phyloP scores from a whole-genome alignment of 2,888 invertebrate genomes.

The Apamea monoglypha region DNA sequence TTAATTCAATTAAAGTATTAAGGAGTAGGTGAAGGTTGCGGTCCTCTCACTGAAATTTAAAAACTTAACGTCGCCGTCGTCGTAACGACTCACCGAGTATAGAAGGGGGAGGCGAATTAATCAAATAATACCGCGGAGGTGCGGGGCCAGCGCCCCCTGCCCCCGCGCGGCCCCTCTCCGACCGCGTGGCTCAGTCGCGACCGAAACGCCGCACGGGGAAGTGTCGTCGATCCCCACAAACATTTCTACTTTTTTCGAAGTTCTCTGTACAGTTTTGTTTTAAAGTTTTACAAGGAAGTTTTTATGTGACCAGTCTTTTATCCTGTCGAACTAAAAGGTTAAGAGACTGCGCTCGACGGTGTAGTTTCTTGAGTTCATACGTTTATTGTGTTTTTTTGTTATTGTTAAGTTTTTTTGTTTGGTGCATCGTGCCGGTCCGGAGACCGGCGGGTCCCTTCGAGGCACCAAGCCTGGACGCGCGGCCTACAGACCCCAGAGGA shows the following conservation, averaged over 20 bases:
- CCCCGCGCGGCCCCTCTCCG: slow-evolving; percentile 77
- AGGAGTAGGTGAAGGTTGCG: slow-evolving; percentile 89
- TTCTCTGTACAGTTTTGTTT: slow-evolving; percentile 88
- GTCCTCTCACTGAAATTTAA: slow-evolving; percentile 88
- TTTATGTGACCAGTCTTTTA: slow-evolving; percentile 84
- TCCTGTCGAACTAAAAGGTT: slow-evolving; percentile 82
- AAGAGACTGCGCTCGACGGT: slow-evolving; percentile 83
- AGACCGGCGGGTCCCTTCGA: slow-evolving; percentile 86
- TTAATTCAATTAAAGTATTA: slow-evolving; percentile 89
- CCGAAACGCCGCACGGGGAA: slow-evolving; percentile 86
- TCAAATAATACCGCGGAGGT: slow-evolving; percentile 90
- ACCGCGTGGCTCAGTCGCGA: slow-evolving; percentile 90
- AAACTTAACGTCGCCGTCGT: slow-evolving; percentile 88
- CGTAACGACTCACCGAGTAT: slow-evolving; percentile 89
- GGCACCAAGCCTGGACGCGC: slow-evolving; percentile 87
- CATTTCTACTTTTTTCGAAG: slow-evolving; percentile 89
- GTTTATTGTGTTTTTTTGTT: slow-evolving; percentile 89
- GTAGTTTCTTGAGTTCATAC: slow-evolving; percentile 86
- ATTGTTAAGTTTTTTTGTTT: slow-evolving; percentile 90
- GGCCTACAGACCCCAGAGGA: slow-evolving; percentile 83
- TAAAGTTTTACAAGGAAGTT: slow-evolving; percentile 88
- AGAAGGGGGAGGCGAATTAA: slow-evolving; percentile 91
- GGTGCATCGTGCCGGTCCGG: slow-evolving; percentile 89
- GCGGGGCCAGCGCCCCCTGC: slow-evolving; percentile 78
- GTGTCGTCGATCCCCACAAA: slow-evolving; percentile 85